Evolutionary conservation across 2,888 invertebrate species (phyloP).

Genomic region (Catocala fraxini): DNA sequence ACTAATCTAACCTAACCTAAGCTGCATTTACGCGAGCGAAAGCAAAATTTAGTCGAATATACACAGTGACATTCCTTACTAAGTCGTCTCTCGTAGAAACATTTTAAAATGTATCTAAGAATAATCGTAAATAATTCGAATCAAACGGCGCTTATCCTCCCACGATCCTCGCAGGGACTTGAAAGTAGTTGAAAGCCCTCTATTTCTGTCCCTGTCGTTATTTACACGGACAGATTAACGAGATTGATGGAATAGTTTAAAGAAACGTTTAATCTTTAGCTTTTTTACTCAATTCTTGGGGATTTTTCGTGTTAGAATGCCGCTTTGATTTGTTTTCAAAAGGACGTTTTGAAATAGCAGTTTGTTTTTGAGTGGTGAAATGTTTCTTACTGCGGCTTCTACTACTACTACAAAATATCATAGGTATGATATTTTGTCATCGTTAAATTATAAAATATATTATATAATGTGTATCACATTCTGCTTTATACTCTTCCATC

Average conservation of each 20-base stretch:
- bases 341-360: conserved; percentile 33
- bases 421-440: no score
- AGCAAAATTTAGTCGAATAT: no score
- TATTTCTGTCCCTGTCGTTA: conserved; percentile 58
- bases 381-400: background rate
- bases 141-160: conserved; percentile 44
- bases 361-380: conserved; percentile 22
- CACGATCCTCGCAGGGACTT: conserved; percentile 10
- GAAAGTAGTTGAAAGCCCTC: conserved; percentile 36
- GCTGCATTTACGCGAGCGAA: no score
- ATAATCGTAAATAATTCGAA: conserved; percentile 52
- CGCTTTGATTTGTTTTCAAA: conserved; percentile 50
- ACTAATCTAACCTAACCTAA: no score
- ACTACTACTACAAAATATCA: no score
- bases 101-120: conserved; percentile 19
- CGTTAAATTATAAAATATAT: no score
- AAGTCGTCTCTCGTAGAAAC: background rate
- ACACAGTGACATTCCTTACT: no score
- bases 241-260: conserved; percentile 65
- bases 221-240: conserved; percentile 60
- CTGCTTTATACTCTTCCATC: no score
- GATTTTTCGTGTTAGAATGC: conserved; percentile 35
- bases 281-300: conserved; percentile 49
- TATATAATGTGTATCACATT: no score
- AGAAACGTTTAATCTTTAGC: conserved; percentile 64